Evolutionary conservation across 1,140 invertebrate species (phyloP).

Genomic region (Drosophila lacertosa): DNA sequence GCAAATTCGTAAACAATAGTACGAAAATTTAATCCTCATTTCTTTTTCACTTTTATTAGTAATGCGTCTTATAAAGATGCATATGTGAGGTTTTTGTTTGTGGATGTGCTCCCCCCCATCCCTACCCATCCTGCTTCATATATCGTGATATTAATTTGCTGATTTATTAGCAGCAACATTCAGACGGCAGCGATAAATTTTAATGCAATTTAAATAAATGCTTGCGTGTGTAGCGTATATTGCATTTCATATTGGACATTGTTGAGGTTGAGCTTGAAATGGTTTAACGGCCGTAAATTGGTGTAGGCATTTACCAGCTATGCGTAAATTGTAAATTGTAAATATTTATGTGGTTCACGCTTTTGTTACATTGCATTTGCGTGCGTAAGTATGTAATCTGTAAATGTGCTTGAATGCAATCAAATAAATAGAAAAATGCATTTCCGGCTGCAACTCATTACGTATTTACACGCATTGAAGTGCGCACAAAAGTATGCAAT

Average conservation of each 20-base stretch:
- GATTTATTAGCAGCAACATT: conserved; percentile 66
- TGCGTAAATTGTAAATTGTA: conserved; percentile 32
- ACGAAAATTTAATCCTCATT: too few relatives aligned
- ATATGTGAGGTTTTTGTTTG: neutral
- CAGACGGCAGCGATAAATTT: conserved; percentile 67
- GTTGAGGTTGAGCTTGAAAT: conserved; percentile 24
- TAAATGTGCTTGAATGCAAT: conserved; percentile 38
- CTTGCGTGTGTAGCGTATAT: conserved; percentile 26
- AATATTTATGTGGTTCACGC: conserved; percentile 43
- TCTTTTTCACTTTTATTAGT: too few relatives aligned
- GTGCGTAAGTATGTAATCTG: conserved; percentile 18
- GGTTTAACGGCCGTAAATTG: conserved; percentile 9
- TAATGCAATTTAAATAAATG: conserved; percentile 79
- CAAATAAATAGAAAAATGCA: conserved; percentile 38
- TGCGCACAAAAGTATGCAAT: conserved; percentile 33
- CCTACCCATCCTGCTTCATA: neutral
- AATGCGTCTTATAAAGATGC: neutral
- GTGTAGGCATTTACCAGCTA: conserved; percentile 10
- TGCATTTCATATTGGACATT: conserved; percentile 35
- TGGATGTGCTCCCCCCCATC: neutral
- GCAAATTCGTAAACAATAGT: too few relatives aligned
- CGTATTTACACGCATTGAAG: conserved; percentile 32
- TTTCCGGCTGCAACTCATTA: conserved; percentile 42
- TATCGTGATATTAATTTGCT: conserved; percentile 71
- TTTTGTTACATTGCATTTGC: conserved; percentile 14